Base-by-base conservation (phyloP, 2,797 vertebrate genomes). In the Clarias pachynema region DNA sequence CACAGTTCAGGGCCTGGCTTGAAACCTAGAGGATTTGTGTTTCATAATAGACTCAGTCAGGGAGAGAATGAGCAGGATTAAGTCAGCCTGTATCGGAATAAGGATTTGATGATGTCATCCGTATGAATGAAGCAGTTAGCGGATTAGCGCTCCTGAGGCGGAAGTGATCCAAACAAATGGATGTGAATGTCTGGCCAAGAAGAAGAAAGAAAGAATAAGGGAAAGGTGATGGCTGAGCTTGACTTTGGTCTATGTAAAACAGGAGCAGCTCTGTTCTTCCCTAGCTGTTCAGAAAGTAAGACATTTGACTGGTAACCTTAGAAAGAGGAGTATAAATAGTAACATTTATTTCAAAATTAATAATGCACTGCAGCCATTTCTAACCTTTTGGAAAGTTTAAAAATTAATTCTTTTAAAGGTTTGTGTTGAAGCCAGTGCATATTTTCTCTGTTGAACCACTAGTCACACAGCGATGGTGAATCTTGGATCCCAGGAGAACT, bases 101-200 rank as follows among this genome's bases (percentile, higher is more conserved):
- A 90, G 93, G 94, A 95, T 95, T 95, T 95, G 94, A 94, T 95
- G 94, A 96, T 95, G 95, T 95, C 94, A 95, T 93, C 92, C 91
- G 91, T 95, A 92, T 95, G 94, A 95, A 95, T 95, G 93, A 95
- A 94, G 89, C 93, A 93, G 95, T 96, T 95, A 94, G 94, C 91
- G 91, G 94, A 94, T 93, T 94, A 96, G 93, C 91, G 85, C 49
- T 87, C 82, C 85, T 1, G 59, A 94, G 94, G 91, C 92, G 92
- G 93, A 94, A 94, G 91, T 80, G 91, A 94, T 94, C 94, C 91
- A 93, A 94, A 94, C 91, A 93, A 94, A 93, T 92, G 90, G 92
- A 93, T 91, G 89, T 90, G 90, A 92, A 92, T 59, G 74, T 84
- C 74, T 63, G 90, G 91, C 90, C 86, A 91, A 91, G 89, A 88